These are phyloP conservation scores for Sebastes fasciatus DNA, from an alignment of 2,113 vertebrate genomes.

Conservation along the genomic window DNA sequence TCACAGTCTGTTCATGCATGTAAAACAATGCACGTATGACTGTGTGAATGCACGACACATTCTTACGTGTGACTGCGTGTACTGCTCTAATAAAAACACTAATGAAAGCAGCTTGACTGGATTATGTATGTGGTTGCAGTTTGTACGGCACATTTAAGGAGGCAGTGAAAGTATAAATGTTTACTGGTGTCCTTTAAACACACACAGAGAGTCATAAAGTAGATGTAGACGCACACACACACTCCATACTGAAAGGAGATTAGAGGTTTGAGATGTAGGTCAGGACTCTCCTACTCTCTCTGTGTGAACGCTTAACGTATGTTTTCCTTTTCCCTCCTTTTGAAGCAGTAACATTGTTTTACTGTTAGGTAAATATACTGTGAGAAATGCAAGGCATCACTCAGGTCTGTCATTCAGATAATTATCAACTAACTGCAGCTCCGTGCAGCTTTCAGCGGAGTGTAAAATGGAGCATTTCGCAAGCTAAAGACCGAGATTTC, in stretches of 20 bases:
- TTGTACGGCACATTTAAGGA: no score
- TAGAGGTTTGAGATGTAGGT: neutral
- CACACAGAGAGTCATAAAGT: neutral
- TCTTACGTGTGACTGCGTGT: neutral
- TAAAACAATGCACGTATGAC: neutral
- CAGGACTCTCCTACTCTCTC: neutral
- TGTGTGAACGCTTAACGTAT: neutral
- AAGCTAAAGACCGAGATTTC: no score
- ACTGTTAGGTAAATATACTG: neutral
- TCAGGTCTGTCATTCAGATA: no score
- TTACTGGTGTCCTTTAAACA: neutral
- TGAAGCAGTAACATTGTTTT: neutral
- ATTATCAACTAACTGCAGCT: no score
- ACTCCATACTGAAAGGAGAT: neutral
- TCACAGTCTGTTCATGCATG: neutral
- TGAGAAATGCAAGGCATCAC: neutral
- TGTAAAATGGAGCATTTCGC: no score
- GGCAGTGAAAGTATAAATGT: neutral
- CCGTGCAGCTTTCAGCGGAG: no score
- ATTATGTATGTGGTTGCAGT: neutral
- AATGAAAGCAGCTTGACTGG: slow-evolving; percentile 21
- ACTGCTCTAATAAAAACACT: neutral
- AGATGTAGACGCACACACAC: neutral
- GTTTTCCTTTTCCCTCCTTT: neutral
- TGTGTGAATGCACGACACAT: neutral